A percentile compares a stretch with the other conserved stretches of the same genome.
phyloP scores from a whole-genome alignment of 2,113 vertebrate species.

The Forbesichthys agassizii region DNA sequence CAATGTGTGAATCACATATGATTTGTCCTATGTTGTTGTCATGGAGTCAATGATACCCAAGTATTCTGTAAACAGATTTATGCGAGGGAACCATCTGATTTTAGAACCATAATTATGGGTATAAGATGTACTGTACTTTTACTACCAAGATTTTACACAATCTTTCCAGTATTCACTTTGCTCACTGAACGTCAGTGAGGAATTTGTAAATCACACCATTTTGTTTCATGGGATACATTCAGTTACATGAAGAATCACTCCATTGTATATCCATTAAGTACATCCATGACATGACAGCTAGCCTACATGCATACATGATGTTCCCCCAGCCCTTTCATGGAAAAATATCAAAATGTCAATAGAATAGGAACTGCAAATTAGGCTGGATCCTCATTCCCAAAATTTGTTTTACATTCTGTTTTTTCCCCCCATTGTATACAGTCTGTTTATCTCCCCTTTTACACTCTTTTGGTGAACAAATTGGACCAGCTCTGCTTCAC shows the following conservation, averaged over 20 bases:
- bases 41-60: neutral
- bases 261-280: slow-evolving; percentile 2
- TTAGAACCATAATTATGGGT: slow-evolving; percentile 37
- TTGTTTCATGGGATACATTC: slow-evolving; percentile 48
- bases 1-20: neutral
- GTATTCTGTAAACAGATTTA: neutral
- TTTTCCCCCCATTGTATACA: slow-evolving; percentile 9
- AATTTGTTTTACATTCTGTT: neutral
- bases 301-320: neutral
- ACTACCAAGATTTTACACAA: slow-evolving; percentile 22
- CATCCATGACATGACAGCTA: neutral
- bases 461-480: slow-evolving; percentile 35
- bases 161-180: slow-evolving; percentile 39
- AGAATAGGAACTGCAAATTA: neutral
- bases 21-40: neutral
- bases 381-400: neutral
- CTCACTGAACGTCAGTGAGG: slow-evolving; percentile 37
- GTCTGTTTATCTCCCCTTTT: slow-evolving; percentile 20
- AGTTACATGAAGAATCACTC: slow-evolving; percentile 7
- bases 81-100: slow-evolving; percentile 20
- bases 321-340: neutral
- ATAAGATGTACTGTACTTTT: neutral
- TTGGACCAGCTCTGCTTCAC: slow-evolving; percentile 25
- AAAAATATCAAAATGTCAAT: neutral
- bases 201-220: slow-evolving; percentile 42